These are phyloP conservation scores for Megastigmus dorsalis DNA, from an alignment of 2,888 invertebrate species.

Conservation along the genomic window DNA sequence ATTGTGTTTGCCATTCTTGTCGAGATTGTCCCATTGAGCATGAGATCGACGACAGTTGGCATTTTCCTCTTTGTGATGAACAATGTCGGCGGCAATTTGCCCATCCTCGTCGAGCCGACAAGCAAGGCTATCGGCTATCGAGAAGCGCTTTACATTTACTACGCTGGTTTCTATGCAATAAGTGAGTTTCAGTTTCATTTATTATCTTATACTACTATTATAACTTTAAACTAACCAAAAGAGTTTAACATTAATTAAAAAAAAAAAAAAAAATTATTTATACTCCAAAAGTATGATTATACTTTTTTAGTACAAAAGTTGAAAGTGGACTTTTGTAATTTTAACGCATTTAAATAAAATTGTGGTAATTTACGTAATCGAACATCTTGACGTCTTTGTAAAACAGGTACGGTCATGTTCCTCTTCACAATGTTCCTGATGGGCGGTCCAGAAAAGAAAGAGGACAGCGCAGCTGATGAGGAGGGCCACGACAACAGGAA, in stretches of 20 bases:
- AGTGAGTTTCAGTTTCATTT: slow-evolving; percentile 86
- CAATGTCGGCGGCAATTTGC: slow-evolving; percentile 92
- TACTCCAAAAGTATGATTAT: too few relatives aligned
- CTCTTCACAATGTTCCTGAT: slow-evolving; percentile 88
- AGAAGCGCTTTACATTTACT: slow-evolving; percentile 90
- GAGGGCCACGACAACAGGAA: slow-evolving; percentile 45
- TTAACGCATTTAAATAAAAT: too few relatives aligned
- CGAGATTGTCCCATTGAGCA: slow-evolving; percentile 88
- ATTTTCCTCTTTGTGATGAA: slow-evolving; percentile 94
- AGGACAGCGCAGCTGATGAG: slow-evolving; percentile 17
- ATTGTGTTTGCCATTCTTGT: slow-evolving; percentile 93
- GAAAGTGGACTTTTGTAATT: too few relatives aligned
- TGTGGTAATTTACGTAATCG: too few relatives aligned
- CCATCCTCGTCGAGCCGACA: slow-evolving; percentile 90
- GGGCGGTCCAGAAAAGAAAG: slow-evolving; percentile 77
- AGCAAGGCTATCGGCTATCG: slow-evolving; percentile 88
- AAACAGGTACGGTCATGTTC: slow-evolving; percentile 89
- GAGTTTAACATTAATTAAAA: too few relatives aligned
- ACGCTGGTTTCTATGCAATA: slow-evolving; percentile 89
- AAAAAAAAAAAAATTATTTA: too few relatives aligned
- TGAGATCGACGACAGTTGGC: slow-evolving; percentile 90
- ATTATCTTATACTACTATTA: too few relatives aligned
- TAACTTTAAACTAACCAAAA: too few relatives aligned
- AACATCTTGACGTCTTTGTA: too few relatives aligned
- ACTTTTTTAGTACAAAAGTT: too few relatives aligned